Conservation (phyloP, 2,113 vertebrate species). For the Mesoclemmys tuberculata region DNA sequence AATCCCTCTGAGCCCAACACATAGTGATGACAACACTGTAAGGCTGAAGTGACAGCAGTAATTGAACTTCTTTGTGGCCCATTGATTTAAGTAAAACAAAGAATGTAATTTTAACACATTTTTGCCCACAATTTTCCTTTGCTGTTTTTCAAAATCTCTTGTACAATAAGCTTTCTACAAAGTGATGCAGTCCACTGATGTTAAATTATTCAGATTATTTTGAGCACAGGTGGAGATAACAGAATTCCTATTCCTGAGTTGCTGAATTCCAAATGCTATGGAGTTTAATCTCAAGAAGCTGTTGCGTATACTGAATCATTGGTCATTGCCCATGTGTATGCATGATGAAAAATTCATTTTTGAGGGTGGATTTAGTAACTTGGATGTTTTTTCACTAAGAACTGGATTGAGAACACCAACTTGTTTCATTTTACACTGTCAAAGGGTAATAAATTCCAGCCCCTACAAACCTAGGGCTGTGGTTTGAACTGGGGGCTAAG, state of each 20-base stretch:
- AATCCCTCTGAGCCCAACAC: not conserved
- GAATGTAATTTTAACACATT: not conserved
- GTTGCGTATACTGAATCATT: not conserved
- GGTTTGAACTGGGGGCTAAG: not conserved
- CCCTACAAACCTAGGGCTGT: not conserved
- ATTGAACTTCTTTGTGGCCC: not conserved
- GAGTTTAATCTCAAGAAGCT: not conserved
- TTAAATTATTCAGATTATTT: not conserved
- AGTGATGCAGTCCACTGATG: not conserved
- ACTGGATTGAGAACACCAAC: not conserved
- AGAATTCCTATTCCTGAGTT: not conserved
- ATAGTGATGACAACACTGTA: not conserved
- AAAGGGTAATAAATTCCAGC: rapidly evolving
- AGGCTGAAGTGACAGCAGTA: not conserved
- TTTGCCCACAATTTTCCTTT: not conserved
- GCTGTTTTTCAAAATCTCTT: not conserved
- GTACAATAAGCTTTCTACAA: not conserved
- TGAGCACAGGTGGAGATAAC: rapidly evolving
- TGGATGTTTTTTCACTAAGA: not conserved
- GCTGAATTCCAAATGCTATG: not conserved
- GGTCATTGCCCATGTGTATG: not conserved
- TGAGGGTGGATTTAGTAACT: rapidly evolving
- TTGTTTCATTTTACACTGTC: not conserved
- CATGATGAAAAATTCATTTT: not conserved
- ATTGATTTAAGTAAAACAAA: not conserved